Evolutionary conservation across 1,140 invertebrate species (phyloP), one percentile per base, ranked within the genome.

Genomic region (Sitophilus oryzae): DNA sequence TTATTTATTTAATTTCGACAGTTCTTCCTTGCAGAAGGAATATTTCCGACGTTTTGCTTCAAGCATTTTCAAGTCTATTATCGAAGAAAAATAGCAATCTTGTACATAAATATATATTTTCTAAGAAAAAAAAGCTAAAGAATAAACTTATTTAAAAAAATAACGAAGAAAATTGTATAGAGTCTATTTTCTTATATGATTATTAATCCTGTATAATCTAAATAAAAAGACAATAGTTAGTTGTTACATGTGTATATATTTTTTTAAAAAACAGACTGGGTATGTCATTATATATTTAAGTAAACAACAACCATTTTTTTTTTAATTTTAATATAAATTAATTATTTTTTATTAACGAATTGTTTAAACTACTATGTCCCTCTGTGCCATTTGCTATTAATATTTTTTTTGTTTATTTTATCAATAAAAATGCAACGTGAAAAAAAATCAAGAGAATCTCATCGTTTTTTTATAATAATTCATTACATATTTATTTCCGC

Each of bases 101-200:
- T 10, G 44, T 50, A 42, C 40, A 35, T 58, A 53, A 38, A 47
- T 49, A 51, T 47, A 40, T 53, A 19, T 16, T 50, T 37, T 36
- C 23, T 46, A 37, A 19, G 19, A 58, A 57, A 50, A 30, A 36
- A 52, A 23, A 8, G 43, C 10, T 19, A 19, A 44, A 44, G n/a
- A n/a, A n/a, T n/a, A 14, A 18, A 40, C 34, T 48, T 25, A 54
- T 36, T 53, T 59, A 36, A 47, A 61, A 51, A 41, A 52, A 36
- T 50, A 59, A 56, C 25, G 51, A 57, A 36, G 41, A 51, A 55
- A 58, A 56, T 52, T 63, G 56, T 61, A 63, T 54, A 60, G 56
- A 58, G 19, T 62, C 51, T 64, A 64, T 64, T 64, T 64, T 64
- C 60, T 23, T 64, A 64, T n/a, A n/a, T n/a, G n/a, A n/a, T 61